Evolutionary conservation across 2,113 vertebrate species (phyloP).

Genomic region (Petrocephalus microphthalmus): DNA sequence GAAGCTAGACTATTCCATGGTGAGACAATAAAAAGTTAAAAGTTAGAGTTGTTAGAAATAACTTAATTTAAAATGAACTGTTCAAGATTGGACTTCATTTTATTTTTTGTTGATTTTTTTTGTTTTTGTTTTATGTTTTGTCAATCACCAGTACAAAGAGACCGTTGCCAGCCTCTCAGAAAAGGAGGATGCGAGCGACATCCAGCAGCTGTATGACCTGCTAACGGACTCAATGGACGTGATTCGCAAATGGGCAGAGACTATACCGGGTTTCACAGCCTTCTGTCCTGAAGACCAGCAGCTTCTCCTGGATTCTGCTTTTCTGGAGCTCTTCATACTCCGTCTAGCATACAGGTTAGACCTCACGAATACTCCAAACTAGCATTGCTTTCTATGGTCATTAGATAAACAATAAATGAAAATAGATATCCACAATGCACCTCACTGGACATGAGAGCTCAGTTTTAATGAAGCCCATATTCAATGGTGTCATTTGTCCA

Average conservation of each 20-base stretch:
- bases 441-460: not conserved
- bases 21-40: constrained; percentile 38
- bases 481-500: not conserved
- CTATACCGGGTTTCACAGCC: constrained; percentile 76
- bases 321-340: constrained; percentile 89
- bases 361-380: not conserved
- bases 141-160: constrained; percentile 72
- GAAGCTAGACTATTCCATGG: constrained; percentile 88
- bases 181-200: constrained; percentile 77
- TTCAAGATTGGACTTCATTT: not conserved
- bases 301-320: constrained; percentile 80
- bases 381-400: not conserved
- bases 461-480: not conserved
- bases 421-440: not conserved
- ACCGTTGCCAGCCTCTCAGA: constrained; percentile 60
- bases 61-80: not conserved
- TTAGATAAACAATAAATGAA: not conserved
- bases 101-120: not conserved
- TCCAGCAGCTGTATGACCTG: constrained; percentile 87
- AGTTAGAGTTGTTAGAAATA: not conserved
- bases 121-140: too few relatives aligned
- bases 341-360: constrained; percentile 81
- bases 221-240: constrained; percentile 78
- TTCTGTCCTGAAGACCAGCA: constrained; percentile 80
- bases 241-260: constrained; percentile 81